Evolutionary conservation across 2,113 vertebrate species (phyloP).

Genomic region (Silurus meridionalis): DNA sequence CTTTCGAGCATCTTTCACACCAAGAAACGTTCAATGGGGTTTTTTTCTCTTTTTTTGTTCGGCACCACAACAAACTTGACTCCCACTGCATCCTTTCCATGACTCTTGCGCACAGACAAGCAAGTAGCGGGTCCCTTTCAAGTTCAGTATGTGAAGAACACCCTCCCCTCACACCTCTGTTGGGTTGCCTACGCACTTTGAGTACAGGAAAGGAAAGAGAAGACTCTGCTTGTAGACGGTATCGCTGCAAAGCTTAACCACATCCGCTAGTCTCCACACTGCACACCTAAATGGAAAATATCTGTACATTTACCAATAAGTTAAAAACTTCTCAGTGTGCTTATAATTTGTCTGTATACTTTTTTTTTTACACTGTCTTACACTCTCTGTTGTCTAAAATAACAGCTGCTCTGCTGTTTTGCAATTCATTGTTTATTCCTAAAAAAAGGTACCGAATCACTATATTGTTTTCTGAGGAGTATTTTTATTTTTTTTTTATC

Average conservation of each 20-base stretch:
- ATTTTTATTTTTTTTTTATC: no score
- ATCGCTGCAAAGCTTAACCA: conserved; percentile 68
- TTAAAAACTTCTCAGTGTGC: neutral
- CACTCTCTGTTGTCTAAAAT: conserved; percentile 15
- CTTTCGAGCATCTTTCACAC: conserved; percentile 22
- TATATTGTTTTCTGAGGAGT: neutral
- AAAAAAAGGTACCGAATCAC: neutral
- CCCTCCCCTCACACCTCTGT: conserved; percentile 53
- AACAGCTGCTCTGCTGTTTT: conserved; percentile 7
- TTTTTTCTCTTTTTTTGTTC: conserved; percentile 30
- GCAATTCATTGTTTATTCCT: neutral
- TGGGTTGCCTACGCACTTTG: conserved; percentile 59
- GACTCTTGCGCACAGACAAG: conserved; percentile 40
- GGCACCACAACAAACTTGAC: conserved; percentile 35
- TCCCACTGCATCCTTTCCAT: conserved; percentile 39
- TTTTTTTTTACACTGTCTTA: neutral
- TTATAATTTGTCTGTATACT: neutral
- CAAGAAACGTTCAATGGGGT: neutral
- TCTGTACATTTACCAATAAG: conserved; percentile 29
- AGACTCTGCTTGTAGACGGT: conserved; percentile 61
- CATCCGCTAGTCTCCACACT: conserved; percentile 71
- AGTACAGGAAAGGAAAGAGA: conserved; percentile 49
- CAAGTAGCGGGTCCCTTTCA: conserved; percentile 40
- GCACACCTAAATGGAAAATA: conserved; percentile 58
- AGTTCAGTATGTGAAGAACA: conserved; percentile 21